These are phyloP conservation scores for Drosophila pallidifrons DNA, from an alignment of 1,140 invertebrate genomes.

Conservation along the genomic window DNA sequence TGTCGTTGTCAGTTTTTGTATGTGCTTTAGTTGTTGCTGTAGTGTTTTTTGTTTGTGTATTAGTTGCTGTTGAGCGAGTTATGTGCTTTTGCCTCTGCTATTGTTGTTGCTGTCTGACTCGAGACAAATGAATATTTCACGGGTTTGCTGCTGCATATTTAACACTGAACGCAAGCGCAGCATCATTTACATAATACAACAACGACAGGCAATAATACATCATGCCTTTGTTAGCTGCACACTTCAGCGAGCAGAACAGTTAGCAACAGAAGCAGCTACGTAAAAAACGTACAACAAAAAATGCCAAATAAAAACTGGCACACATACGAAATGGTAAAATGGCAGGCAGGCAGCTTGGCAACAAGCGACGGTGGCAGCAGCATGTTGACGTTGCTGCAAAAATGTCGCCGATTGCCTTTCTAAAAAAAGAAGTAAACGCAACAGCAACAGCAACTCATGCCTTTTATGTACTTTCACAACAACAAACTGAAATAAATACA, in stretches of 20 bases:
- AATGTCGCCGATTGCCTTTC: conserved; percentile 70
- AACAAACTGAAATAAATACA: conserved; percentile 30
- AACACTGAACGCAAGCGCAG: conserved; percentile 45
- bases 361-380: conserved; percentile 49
- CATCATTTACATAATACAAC: conserved; percentile 53
- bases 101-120: conserved; percentile 10
- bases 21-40: neutral
- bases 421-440: conserved; percentile 55
- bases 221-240: conserved; percentile 45
- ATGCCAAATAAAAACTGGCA: conserved; percentile 56
- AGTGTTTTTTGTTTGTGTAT: neutral
- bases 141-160: conserved; percentile 51
- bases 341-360: conserved; percentile 21
- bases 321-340: conserved; percentile 44
- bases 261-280: neutral
- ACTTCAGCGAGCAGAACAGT: conserved; percentile 38
- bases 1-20: conserved; percentile 6
- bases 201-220: conserved; percentile 29
- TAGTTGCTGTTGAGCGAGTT: conserved; percentile 18
- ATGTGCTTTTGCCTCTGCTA: neutral
- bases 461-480: conserved; percentile 64
- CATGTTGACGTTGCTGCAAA: conserved; percentile 37
- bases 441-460: conserved; percentile 29
- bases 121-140: conserved; percentile 62
- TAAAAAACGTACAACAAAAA: conserved; percentile 2